Base-by-base conservation (phyloP, 2,113 vertebrate genomes). In the Petrocephalus zakoni region DNA sequence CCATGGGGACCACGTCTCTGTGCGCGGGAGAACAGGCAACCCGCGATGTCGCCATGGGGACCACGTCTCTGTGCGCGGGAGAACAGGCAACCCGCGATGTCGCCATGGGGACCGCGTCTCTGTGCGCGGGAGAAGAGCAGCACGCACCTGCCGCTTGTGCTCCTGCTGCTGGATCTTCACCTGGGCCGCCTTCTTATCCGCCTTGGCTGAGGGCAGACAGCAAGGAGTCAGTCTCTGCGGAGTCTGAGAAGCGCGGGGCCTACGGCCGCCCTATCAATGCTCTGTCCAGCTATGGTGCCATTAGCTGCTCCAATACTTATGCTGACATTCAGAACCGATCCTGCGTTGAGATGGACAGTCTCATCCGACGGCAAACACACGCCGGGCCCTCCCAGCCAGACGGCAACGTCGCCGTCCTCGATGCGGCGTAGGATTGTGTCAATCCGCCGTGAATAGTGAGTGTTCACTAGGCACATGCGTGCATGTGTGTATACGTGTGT, bases 151-250 rank as follows among this genome's bases (percentile, higher is more conserved):
- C 64, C 97, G 94, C 90, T 98, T 97, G 0, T 98, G 92, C 61
- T 98, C 97, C 94, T 98, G 97, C 55, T 97, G 97, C 82, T 97
- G 96, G 94, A 97, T 96, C 93, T 99, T 99, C 90, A 97, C 97
- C 92, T 98, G 97, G 0, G 97, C 97, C 0, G 97, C 97, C 92
- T 95, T 97, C 92, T 98, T 98, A 96, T 98, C 97, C 19, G 97
- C 97, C 95, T 98, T 98, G 94, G 97, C 97, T 98, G 92, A 55
- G 55, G 1, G 25, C 53, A 87, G 56, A 84, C 46, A 53, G 8
- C n/a, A 75, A 42, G 4, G 13, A 29, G 8, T 46, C 72, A 37
- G n/a, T 15, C 88, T 21, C 82, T 29, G 15, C 21, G 13, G 17
- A 88, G 22, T 13, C 34, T 29, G 25, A 68, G 29, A 29, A 11